Base-by-base conservation (phyloP, 1,140 invertebrate genomes). In the Hermetia illucens region DNA sequence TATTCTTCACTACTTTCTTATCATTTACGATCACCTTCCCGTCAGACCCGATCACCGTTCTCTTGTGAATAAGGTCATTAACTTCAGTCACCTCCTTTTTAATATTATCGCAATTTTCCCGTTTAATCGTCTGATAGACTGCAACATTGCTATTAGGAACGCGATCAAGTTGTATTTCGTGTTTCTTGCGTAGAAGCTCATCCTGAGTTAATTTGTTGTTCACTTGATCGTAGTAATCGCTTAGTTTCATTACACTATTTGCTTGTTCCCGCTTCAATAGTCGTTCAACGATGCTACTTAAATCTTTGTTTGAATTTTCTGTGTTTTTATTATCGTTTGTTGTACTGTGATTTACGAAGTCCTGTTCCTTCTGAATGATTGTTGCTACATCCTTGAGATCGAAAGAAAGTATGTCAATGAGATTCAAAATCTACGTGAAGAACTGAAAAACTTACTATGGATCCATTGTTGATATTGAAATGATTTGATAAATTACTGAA, bases 31-130 rank as follows among this genome's bases (percentile, higher is more conserved):
- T 48, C 21, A 71, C 57, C 50, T 71, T 71, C 17, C 74, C 77
- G 55, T 79, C 70, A 18, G 63, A 59, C 39, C 71, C 71, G 18
- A 79, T 46, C 21, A 74, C 56, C 13, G 68, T 73, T 39, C 41
- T 12, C 33, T 39, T 19, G 45, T 50, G 2, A 51, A 44, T 45
- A 58, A 46, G n/a, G 29, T 51, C 43, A 21, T 58, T 48, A 21
- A 58, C 46, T 30, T 58, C 56, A 36, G 53, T 52, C 1, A 58
- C 32, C 27, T 58, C 56, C 0, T 46, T 55, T 19, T 52, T 48
- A 8, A 56, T 58, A 47, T 49, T 58, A 13, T 56, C 51, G 12
- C 4, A 13, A 12, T 38, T 32, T 5, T 50, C 44, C 9, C 43
- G 41, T 41, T 58, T 58, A 2, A 58, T 41, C 5, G 56, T 56